Evolutionary conservation across 2,797 vertebrate species (phyloP).

Genomic region (Steatocranus sp.): DNA sequence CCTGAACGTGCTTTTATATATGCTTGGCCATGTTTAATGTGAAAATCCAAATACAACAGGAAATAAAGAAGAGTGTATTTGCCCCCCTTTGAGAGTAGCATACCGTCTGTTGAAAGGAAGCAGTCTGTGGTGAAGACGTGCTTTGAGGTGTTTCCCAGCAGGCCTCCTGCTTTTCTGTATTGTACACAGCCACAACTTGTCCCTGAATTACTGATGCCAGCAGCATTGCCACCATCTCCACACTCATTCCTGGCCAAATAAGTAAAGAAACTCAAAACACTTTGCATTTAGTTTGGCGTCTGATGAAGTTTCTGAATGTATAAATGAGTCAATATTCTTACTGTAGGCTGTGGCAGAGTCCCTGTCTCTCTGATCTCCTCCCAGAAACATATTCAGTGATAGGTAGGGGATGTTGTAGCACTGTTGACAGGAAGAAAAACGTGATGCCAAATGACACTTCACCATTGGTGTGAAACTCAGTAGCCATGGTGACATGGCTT

Average conservation of each 20-base stretch:
- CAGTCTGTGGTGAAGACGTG: constrained; percentile 4
- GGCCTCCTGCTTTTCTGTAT: constrained; percentile 50
- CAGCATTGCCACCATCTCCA: constrained; percentile 73
- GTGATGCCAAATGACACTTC: constrained; percentile 4
- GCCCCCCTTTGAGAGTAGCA: neutral
- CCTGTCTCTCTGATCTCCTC: constrained; percentile 71
- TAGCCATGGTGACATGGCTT: constrained; percentile 39
- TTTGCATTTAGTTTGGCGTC: neutral
- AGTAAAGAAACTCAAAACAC: neutral
- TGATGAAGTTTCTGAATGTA: neutral
- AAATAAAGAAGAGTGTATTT: neutral
- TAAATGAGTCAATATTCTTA: constrained; percentile 43
- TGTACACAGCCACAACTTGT: constrained; percentile 72
- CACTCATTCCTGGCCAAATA: constrained; percentile 69
- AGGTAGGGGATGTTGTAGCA: constrained; percentile 77
- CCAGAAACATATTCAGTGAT: constrained; percentile 81
- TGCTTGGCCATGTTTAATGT: neutral
- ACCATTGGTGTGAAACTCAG: constrained; percentile 2
- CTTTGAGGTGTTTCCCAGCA: constrained; percentile 47
- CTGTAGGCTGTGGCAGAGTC: constrained; percentile 81
- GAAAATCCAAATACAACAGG: neutral
- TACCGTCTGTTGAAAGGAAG: constrained; percentile 58
- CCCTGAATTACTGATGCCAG: constrained; percentile 75
- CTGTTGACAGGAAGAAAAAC: constrained; percentile 50
- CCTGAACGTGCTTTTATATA: neutral